Evolutionary conservation across 92 coral and sea anemone genomes (phyloP), one percentile per base, ranked within the genome.

Genomic region (Nematostella vectensis): DNA sequence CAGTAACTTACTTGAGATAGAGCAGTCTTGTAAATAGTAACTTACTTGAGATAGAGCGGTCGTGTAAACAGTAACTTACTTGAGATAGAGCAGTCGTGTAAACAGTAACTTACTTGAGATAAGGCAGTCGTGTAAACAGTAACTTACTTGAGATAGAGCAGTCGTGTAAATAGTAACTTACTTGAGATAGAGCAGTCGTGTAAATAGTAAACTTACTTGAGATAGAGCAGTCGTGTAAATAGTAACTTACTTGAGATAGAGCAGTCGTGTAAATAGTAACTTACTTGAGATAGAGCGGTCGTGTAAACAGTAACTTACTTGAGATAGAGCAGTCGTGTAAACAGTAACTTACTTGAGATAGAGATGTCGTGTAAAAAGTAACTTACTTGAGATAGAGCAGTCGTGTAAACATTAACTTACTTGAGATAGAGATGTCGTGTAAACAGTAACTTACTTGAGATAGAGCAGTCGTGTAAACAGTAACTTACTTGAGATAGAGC

Each of bases 231-330:
- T 72, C 36, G 81, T 67, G 36, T 85, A 85, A 16, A 85, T 75
- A 13, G 80, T 88, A n/a, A 85, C 78, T 48, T 85, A 88, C 37
- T 85, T 85, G n/a, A n/a, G n/a, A n/a, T n/a, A n/a, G n/a, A n/a
- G n/a, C n/a, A n/a, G n/a, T 11, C 25, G 6, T 29, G 0, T 3
- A 22, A 30, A 15, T 3, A 11, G n/a, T 29, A 3, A 25, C 42
- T 25, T 67, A 85, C 95, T 73, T 85, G 95, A 30, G 82, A 77
- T 54, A 85, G 75, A 24, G 83, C 88, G 21, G 78, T 72, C 36
- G 81, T 67, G 36, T 85, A 85, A 16, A 85, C 79, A 13, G 80
- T 88, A n/a, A 85, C 78, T 48, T 85, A 88, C 37, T 85, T 85
- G 42, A 54, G 65, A 50, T 31, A 29, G 31, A 66, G 37, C 50